Evolutionary conservation across 2,113 vertebrate genomes (phyloP).

Genomic region (Lepidothrix coronata): DNA sequence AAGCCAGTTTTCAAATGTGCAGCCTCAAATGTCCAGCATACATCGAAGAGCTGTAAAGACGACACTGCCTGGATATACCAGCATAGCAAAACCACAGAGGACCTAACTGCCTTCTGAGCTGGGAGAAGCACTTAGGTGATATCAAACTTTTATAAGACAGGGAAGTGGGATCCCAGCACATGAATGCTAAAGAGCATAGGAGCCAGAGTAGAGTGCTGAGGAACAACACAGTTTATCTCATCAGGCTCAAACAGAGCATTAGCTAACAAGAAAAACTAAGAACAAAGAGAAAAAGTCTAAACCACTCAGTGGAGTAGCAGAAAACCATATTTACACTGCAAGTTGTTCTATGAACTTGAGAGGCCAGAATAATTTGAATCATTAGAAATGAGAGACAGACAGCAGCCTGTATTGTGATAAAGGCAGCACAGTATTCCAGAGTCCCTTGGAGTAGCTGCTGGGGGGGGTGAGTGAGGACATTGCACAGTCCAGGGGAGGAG

Average conservation of each 20-base stretch:
- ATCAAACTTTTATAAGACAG: constrained; percentile 38
- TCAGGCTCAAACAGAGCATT: neutral
- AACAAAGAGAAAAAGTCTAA: constrained; percentile 11
- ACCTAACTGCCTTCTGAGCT: neutral
- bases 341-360: neutral
- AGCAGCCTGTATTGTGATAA: neutral
- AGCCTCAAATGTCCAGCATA: neutral
- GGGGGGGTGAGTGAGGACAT: neutral
- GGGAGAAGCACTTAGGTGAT: neutral
- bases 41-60: neutral
- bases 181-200: constrained; percentile 14
- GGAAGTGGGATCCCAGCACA: neutral
- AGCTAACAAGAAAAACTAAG: neutral
- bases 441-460: neutral
- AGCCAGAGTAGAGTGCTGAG: neutral
- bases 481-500: neutral
- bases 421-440: neutral
- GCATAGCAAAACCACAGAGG: neutral
- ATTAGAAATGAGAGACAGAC: neutral
- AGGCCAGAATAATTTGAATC: neutral
- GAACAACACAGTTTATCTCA: constrained; percentile 5
- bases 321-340: neutral
- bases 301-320: neutral
- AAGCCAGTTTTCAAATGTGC: neutral
- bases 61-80: neutral